phyloP scores from a whole-genome alignment of 2,888 invertebrate genomes.

The Baccha elongata region DNA sequence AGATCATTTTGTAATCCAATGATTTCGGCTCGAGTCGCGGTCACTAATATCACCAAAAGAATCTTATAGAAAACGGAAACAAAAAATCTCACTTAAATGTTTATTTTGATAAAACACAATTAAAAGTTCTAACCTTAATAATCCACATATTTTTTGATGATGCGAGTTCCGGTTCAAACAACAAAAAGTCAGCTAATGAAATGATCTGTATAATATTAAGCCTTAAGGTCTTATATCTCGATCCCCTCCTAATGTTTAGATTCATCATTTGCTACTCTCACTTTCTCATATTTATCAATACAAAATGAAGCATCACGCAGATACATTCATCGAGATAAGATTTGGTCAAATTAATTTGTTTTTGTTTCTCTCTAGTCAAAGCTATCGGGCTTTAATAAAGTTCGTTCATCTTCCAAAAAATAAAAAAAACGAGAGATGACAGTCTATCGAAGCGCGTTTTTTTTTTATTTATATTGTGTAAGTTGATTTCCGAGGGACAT shows the following conservation, averaged over 20 bases:
- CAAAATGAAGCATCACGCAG: constrained; percentile 27
- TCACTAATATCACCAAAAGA: constrained; percentile 16
- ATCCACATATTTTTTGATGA: constrained; percentile 60
- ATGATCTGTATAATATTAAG: constrained; percentile 52
- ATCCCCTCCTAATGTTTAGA: constrained; percentile 49
- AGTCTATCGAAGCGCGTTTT: constrained; percentile 17
- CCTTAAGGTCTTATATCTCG: constrained; percentile 54
- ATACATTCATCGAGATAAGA: constrained; percentile 46
- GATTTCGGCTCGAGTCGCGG: not conserved
- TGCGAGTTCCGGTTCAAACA: constrained; percentile 33
- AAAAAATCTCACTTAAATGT: not conserved
- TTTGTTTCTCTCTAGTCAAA: constrained; percentile 15
- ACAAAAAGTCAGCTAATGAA: constrained; percentile 41
- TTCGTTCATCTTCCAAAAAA: constrained; percentile 21
- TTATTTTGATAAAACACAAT: not conserved
- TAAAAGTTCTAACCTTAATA: constrained; percentile 49
- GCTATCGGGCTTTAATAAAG: constrained; percentile 26
- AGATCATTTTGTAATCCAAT: constrained; percentile 50
- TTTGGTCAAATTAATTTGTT: constrained; percentile 41
- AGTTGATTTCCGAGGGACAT: constrained; percentile 1
- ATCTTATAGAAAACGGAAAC: constrained; percentile 24
- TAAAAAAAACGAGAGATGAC: too few species aligned
- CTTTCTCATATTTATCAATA: constrained; percentile 62
- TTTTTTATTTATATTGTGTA: constrained; percentile 31
- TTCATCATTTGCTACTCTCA: constrained; percentile 57